Conservation (phyloP, 1,140 invertebrate genomes). For the Drosophila seguyi region DNA sequence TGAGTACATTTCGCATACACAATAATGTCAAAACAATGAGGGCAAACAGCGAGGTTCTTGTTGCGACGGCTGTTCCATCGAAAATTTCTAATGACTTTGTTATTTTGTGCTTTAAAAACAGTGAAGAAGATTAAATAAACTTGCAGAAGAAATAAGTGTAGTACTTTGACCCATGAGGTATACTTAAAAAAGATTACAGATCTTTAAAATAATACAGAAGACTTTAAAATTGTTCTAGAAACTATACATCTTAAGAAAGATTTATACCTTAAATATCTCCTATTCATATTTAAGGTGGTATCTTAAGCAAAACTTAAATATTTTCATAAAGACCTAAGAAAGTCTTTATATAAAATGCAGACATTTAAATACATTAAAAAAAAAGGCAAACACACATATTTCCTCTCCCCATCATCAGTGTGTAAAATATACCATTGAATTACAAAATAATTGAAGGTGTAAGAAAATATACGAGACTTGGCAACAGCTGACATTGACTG, state of each 20-base stretch:
- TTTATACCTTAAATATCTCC: background rate
- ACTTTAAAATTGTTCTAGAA: background rate
- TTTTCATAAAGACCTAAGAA: background rate
- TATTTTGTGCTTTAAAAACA: constrained; percentile 1
- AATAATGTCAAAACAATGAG: constrained; percentile 70
- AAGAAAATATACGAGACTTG: constrained; percentile 10
- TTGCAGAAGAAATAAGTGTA: background rate
- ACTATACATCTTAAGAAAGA: no score
- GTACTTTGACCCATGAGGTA: background rate
- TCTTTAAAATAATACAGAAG: background rate
- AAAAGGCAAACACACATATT: background rate
- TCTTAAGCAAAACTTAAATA: background rate
- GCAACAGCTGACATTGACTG: constrained; percentile 72
- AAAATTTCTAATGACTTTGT: constrained; percentile 17
- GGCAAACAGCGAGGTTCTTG: constrained; percentile 13
- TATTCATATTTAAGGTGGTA: background rate
- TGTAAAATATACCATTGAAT: constrained; percentile 12
- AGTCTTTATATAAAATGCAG: background rate
- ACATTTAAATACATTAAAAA: background rate
- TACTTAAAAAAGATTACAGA: background rate
- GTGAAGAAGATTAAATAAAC: background rate
- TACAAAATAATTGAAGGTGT: constrained; percentile 37
- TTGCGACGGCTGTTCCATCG: constrained; percentile 8
- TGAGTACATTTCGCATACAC: constrained; percentile 21
- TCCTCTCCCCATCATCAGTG: background rate